Base-by-base conservation (phyloP, 1,140 invertebrate genomes). In the Drosophila pruinosa region DNA sequence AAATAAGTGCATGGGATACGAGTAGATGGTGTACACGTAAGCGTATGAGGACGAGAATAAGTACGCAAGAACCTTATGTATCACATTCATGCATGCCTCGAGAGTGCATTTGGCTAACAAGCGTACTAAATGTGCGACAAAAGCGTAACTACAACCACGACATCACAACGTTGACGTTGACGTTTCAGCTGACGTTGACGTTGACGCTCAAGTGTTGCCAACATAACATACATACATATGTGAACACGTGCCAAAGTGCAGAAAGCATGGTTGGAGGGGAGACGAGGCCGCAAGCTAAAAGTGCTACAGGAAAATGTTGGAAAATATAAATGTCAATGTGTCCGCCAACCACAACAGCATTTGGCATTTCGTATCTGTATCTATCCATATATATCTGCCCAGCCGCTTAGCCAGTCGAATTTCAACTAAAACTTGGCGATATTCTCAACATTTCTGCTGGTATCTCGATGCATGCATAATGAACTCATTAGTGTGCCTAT, bases 71-170 rank as follows among this genome's bases (percentile, higher is more conserved):
- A 34, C 15, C 36, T 36, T 57, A 41, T 28, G 28, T 54, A 45
- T 28, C 17, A 8, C 52, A 57, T 64, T 36, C 47, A 56, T 36
- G 58, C 43, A 53, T 53, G 45, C 69, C 81, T 86, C 76, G 73
- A 77, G 80, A 81, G 80, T 80, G 61, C 76, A 86, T 85, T 85
- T 77, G 67, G 80, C 81, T 80, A 85, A 85, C 80, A 85, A 85
- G 80, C 80, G 81, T 70, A 67, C 81, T 85, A 85, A 85, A 85
- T 86, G 80, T 71, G 53, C 38, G 72, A 86, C 76, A 86, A 86
- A 67, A 83, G 31, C 62, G 61, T 69, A 38, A 68, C 75, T 69
- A 63, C 54, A 26, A 47, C 17, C 7, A 38, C 26, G 22, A 58
- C 56, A 47, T 45, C 24, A 45, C 21, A 14, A 15, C 19, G 38